Evolutionary conservation across 2,888 invertebrate genomes (phyloP), one percentile per base, ranked within the genome.

Genomic region (Ypsolopha sequella): DNA sequence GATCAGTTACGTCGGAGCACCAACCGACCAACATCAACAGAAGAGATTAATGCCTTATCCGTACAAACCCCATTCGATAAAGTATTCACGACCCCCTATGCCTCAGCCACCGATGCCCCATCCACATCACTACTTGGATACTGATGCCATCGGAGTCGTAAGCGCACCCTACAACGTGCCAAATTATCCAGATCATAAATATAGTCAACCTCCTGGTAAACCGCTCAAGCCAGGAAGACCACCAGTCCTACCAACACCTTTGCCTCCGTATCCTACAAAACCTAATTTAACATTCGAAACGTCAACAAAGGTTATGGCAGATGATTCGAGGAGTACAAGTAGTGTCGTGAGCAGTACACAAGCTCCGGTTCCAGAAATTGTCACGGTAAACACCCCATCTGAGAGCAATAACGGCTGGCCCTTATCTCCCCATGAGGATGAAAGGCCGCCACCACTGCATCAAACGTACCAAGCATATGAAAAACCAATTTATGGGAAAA

Each of bases 181-280:
- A 34, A 24, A 24, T 24, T 24, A 24, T 10, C 43, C 13, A 14
- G 43, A 43, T 9, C 43, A 43, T 13, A 43, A 43, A 7, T 43
- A 43, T 14, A 24, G 13, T 33, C 36, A 48, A 9, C 1, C 48
- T 10, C 48, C 13, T 36, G 49, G 34, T 24, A 39, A 49, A 8
- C 46, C 46, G 35, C n/a, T 33, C 7, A 46, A 34, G 36, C 46
- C 34, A 34, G 33, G 11, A 1, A 72, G 75, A 51, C 77, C 79
- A 8, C 72, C 76, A 8, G 68, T 79, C 48, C 60, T 80, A 50
- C 81, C 82, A 1, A 81, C 82, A 9, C 48, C 46, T 7, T 13
- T 46, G 4, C 35, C 48, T 14, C 48, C 33, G 43, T 43, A n/a
- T 41, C 49, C 44, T 24, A 24, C 24, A 4, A 24, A 24, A 24